phyloP scores from a whole-genome alignment of 2,888 invertebrate species.

The Terebella lapidaria region DNA sequence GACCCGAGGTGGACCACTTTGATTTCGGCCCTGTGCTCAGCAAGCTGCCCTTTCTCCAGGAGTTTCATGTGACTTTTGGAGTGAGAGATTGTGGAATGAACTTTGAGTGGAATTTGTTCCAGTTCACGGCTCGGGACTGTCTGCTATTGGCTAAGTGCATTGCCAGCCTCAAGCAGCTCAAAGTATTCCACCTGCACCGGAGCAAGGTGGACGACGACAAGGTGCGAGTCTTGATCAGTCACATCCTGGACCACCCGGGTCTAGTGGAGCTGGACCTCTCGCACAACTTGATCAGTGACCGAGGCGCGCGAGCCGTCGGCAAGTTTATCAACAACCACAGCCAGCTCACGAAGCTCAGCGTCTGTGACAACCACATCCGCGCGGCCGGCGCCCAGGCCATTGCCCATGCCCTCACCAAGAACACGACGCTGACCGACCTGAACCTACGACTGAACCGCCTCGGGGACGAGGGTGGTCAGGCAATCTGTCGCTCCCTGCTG shows the following conservation, averaged over 20 bases:
- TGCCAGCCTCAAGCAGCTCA: constrained; percentile 45
- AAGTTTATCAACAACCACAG: constrained; percentile 53
- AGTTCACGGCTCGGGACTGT: constrained; percentile 53
- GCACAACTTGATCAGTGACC: constrained; percentile 51
- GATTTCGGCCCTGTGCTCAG: constrained; percentile 48
- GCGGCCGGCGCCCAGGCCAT: constrained; percentile 52
- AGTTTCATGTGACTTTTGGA: constrained; percentile 50
- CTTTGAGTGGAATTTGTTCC: constrained; percentile 54
- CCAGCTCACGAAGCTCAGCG: constrained; percentile 35
- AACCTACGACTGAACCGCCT: constrained; percentile 49
- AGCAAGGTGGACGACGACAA: constrained; percentile 53
- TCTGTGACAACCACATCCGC: constrained; percentile 46
- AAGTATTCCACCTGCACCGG: constrained; percentile 43
- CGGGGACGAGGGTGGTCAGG: constrained; percentile 54
- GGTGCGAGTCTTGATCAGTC: constrained; percentile 49
- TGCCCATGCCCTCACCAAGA: constrained; percentile 52
- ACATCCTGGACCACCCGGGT: constrained; percentile 50
- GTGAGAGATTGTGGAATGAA: constrained; percentile 55
- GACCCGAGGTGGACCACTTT: constrained; percentile 51
- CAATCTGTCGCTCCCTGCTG: constrained; percentile 45
- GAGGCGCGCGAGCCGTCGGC: constrained; percentile 53
- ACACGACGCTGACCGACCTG: constrained; percentile 40
- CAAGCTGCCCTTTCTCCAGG: constrained; percentile 43
- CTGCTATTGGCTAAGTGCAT: constrained; percentile 49
- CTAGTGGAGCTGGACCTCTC: constrained; percentile 50